phyloP scores from a whole-genome alignment of 2,113 vertebrate species.

The Esox niger region DNA sequence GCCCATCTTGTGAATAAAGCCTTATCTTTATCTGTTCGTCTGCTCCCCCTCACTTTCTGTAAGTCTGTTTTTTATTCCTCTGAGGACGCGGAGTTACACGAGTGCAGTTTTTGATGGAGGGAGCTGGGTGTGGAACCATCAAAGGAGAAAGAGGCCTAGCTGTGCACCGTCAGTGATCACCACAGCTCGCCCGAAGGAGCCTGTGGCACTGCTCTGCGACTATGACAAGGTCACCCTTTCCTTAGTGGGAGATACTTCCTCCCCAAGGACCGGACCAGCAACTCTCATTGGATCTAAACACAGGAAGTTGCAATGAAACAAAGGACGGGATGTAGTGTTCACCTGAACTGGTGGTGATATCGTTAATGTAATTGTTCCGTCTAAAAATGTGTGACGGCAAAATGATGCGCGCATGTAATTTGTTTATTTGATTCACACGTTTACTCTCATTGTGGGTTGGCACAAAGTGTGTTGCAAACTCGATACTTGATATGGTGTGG shows the following conservation, averaged over 20 bases:
- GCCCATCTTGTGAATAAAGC: conserved; percentile 36
- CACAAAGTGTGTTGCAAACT: neutral
- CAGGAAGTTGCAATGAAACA: neutral
- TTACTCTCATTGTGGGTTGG: conserved; percentile 1
- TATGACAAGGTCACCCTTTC: conserved; percentile 20
- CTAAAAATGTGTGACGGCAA: no score
- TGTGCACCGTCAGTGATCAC: neutral
- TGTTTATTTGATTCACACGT: no score
- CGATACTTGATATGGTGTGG: neutral
- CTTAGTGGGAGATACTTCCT: neutral
- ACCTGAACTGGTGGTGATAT: no score
- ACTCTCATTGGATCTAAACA: no score
- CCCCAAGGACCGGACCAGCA: neutral
- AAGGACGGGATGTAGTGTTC: no score
- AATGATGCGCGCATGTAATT: no score
- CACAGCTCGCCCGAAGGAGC: neutral
- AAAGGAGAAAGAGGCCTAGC: conserved; percentile 15
- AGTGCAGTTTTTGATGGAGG: conserved; percentile 4
- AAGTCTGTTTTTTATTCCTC: neutral
- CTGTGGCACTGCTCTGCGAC: conserved; percentile 7
- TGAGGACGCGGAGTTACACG: neutral
- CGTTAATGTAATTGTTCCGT: no score
- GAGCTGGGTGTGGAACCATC: conserved; percentile 10
- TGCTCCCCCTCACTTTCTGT: neutral
- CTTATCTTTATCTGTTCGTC: conserved; percentile 22